Base-by-base conservation (phyloP, 1,140 invertebrate genomes). In the Cataglyphis hispanica region DNA sequence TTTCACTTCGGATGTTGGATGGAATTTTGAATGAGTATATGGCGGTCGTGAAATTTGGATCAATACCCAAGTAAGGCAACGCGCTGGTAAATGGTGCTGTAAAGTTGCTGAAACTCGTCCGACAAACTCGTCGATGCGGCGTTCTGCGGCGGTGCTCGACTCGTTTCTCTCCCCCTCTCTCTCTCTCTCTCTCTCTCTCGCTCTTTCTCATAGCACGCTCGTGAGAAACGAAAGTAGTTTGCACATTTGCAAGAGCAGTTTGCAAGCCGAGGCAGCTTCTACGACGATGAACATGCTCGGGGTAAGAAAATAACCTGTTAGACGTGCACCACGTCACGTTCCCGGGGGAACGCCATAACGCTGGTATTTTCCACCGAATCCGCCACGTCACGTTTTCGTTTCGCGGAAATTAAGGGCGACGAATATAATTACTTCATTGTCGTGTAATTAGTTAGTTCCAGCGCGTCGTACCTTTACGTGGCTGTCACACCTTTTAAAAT, bases 101-200 rank as follows among this genome's bases (percentile, higher is more conserved):
- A 43, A 83, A 83, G 60, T 83, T 74, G 78, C 56, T 43, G 78
- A 74, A 83, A 83, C 78, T 83, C 37, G 67, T 22, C 34, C 78
- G 67, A 83, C 66, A 72, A 74, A 60, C 78, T 83, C 67, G 66
- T 83, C 78, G 67, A 83, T 83, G 78, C 67, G 50, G n/a, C 43
- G 69, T 27, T 53, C 19, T 64, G 63, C 19, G 63, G 63, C 37
- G 40, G 19, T 69, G 37, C 25, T 81, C 34, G 61, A 16, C 25
- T 56, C 43, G 13, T 66, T 27, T 22, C 60, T 37, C 31, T 10
- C 63, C 13, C 16, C 6, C 56, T 34, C 22, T 11, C 25, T 40
- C 46, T 37, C 40, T 46, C 40, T 46, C 66, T 46, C 37, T 43
- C n/a, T 10, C 56, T 58, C 56, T 56, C 19, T n/a, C 50, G 19